These are phyloP conservation scores for Helobdella robusta DNA, from an alignment of 2,888 invertebrate genomes.

Conservation along the genomic window DNA sequence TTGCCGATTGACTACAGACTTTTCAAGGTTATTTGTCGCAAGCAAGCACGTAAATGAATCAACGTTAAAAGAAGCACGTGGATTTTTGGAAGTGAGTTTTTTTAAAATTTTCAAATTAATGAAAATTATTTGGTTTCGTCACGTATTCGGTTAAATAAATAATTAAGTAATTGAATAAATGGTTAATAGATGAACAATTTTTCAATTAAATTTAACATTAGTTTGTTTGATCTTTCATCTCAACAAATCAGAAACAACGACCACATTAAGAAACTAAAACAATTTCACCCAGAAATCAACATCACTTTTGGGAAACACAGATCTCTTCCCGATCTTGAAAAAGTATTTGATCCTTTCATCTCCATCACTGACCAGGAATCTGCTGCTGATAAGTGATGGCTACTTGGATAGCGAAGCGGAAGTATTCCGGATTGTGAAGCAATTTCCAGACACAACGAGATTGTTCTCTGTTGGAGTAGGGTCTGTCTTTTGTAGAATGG, in stretches of 20 bases:
- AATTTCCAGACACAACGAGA: background rate
- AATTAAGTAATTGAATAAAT: too few species aligned
- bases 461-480: conserved; percentile 15
- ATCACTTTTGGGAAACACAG: too few species aligned
- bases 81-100: background rate
- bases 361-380: background rate
- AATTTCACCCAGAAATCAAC: too few species aligned
- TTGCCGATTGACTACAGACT: background rate
- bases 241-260: too few species aligned
- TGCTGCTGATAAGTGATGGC: conserved; percentile 19
- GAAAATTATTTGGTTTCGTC: too few species aligned
- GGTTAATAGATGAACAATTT: too few species aligned
- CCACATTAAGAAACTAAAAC: too few species aligned
- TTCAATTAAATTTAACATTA: too few species aligned
- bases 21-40: background rate
- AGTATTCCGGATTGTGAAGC: background rate
- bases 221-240: too few species aligned
- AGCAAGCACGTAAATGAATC: conserved; percentile 1
- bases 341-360: conserved; percentile 7
- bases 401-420: conserved; percentile 7
- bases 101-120: too few species aligned
- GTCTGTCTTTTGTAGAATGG: background rate
- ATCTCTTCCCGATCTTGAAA: too few species aligned
- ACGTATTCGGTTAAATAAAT: too few species aligned
- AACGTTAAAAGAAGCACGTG: background rate